A percentile compares a stretch with the other conserved stretches of the same genome.
Conservation (phyloP, 2,797 vertebrate genomes). For the Rhinoraja longicauda region DNA sequence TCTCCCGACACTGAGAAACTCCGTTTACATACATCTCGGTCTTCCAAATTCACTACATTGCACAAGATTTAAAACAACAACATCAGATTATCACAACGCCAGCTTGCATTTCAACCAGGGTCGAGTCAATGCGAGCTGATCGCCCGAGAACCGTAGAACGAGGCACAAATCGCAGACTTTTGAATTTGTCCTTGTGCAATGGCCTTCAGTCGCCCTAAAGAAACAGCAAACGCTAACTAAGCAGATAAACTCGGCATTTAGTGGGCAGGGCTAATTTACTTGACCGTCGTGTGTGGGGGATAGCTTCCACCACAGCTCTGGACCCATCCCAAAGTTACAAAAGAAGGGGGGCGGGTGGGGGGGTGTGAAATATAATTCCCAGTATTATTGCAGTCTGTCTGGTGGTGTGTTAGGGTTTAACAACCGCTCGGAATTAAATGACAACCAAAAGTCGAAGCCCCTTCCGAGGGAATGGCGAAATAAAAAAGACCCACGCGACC, state of each 20-base stretch:
- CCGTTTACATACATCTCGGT: slow-evolving; percentile 76
- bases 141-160: slow-evolving; percentile 12
- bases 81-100: slow-evolving; percentile 44
- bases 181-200: slow-evolving; percentile 44
- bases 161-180: slow-evolving; percentile 45
- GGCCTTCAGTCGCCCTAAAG: slow-evolving; percentile 55
- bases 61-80: slow-evolving; percentile 48
- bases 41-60: slow-evolving; percentile 63
- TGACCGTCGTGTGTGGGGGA: slow-evolving; percentile 46
- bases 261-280: slow-evolving; percentile 45
- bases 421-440: slow-evolving; percentile 42
- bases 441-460: slow-evolving; percentile 51
- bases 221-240: slow-evolving; percentile 45
- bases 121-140: slow-evolving; percentile 44
- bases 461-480: slow-evolving; percentile 14
- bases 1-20: slow-evolving; percentile 56
- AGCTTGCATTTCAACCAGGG: slow-evolving; percentile 44
- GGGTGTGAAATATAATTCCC: slow-evolving; percentile 39
- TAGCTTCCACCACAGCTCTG: slow-evolving; percentile 33
- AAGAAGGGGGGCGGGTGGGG: slow-evolving; percentile 40
- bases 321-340: slow-evolving; percentile 54
- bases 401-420: slow-evolving; percentile 41
- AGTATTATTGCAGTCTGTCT: slow-evolving; percentile 41
- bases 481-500: not conserved
- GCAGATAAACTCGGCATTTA: slow-evolving; percentile 43